phyloP scores from a whole-genome alignment of 2,113 vertebrate genomes.

The Smithornis capensis region DNA sequence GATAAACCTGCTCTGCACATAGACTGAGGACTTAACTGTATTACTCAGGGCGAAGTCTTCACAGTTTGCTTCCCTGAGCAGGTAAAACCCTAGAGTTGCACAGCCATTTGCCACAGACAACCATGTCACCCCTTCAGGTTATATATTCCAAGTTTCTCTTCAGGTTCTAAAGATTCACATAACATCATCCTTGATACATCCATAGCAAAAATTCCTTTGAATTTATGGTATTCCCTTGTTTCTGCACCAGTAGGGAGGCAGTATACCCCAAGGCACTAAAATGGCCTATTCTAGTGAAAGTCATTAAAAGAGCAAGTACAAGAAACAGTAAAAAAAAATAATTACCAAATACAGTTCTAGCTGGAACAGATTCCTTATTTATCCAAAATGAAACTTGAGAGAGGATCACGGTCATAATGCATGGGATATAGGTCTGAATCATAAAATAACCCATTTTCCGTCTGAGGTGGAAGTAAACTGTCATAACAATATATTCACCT shows the following conservation, averaged over 20 bases:
- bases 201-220: not conserved
- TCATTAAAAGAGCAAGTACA: not conserved
- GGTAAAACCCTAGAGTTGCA: not conserved
- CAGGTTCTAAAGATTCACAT: not conserved
- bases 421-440: slow-evolving; percentile 99
- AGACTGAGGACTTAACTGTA: not conserved
- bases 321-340: slow-evolving; percentile 40
- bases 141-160: not conserved
- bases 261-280: not conserved
- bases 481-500: slow-evolving; percentile 99
- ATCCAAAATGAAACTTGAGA: slow-evolving; percentile 99
- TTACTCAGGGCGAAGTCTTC: not conserved
- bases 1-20: not conserved
- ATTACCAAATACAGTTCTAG: slow-evolving; percentile 97
- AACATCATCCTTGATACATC: not conserved
- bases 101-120: not conserved
- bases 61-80: not conserved
- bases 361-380: slow-evolving; percentile 98
- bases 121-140: not conserved
- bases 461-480: slow-evolving; percentile 94
- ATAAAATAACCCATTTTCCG: slow-evolving; percentile 99
- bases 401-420: slow-evolving; percentile 99
- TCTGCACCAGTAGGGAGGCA: not conserved
- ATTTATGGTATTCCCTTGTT: not conserved
- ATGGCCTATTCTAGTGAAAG: not conserved